These are phyloP conservation scores for Calliphora vomitoria DNA, from an alignment of 2,888 invertebrate genomes.

Conservation along the genomic window DNA sequence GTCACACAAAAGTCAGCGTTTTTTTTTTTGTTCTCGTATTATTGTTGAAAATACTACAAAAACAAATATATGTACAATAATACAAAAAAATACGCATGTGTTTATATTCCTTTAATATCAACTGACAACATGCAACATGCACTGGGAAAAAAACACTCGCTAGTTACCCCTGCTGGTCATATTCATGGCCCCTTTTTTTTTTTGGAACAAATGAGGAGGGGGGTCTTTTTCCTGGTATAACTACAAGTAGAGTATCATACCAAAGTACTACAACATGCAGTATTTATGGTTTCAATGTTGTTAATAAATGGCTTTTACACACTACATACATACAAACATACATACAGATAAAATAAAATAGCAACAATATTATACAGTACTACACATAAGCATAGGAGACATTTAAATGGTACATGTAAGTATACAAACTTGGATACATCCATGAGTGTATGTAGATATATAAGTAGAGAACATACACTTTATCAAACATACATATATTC, in stretches of 20 bases:
- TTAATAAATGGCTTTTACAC: conserved; percentile 49
- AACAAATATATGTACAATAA: not conserved
- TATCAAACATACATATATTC: not conserved
- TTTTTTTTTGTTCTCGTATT: not conserved
- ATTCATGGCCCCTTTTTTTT: conserved; percentile 15
- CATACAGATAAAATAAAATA: conserved; percentile 18
- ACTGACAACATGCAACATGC: conserved; percentile 62
- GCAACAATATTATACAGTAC: not conserved
- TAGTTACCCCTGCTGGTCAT: conserved; percentile 14
- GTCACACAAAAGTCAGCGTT: conserved; percentile 12
- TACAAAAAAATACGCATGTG: conserved; percentile 29
- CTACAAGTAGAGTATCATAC: not conserved
- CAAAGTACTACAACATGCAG: conserved; percentile 6
- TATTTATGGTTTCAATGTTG: conserved; percentile 63
- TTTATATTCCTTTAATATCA: conserved; percentile 36
- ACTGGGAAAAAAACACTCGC: not conserved
- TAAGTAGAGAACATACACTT: not conserved
- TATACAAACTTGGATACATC: not conserved
- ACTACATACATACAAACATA: not conserved
- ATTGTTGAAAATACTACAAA: conserved; percentile 17
- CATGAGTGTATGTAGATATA: not conserved
- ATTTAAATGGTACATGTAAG: conserved; percentile 2
- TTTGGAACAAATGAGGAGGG: not conserved
- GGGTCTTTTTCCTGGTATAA: not conserved
- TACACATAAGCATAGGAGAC: conserved; percentile 12